Evolutionary conservation across 2,113 vertebrate genomes (phyloP).

Genomic region (Proterorhinus semilunaris): DNA sequence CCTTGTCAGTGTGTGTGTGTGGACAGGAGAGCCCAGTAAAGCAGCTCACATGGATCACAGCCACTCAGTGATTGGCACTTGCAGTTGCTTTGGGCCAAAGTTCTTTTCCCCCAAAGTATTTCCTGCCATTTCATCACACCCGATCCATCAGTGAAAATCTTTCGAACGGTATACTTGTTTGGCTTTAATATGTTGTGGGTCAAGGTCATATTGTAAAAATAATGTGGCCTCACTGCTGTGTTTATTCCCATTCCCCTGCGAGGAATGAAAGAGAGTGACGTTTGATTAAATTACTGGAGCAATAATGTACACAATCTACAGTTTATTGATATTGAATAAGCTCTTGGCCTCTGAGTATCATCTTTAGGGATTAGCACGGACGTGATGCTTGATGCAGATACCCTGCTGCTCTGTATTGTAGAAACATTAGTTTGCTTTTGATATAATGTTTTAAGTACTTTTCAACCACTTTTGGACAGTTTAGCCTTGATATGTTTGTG

Average conservation of each 20-base stretch:
- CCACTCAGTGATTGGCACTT: neutral
- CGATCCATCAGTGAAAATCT: neutral
- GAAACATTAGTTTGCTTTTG: neutral
- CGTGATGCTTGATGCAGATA: constrained; percentile 42
- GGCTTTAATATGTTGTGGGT: neutral
- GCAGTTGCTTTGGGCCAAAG: neutral
- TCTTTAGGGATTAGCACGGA: constrained; percentile 31
- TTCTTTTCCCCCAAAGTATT: neutral
- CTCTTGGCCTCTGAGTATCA: constrained; percentile 11
- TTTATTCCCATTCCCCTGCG: constrained; percentile 28
- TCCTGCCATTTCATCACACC: neutral
- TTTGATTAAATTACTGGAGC: constrained; percentile 3
- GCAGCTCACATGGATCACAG: neutral
- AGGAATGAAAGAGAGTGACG: constrained; percentile 13
- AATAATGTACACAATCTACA: constrained; percentile 39
- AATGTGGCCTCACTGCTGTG: constrained; percentile 2
- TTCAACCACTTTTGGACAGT: too few species aligned
- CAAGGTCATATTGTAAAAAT: constrained; percentile 3
- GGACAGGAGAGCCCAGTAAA: neutral
- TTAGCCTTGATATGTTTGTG: too few species aligned
- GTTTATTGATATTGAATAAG: constrained; percentile 22
- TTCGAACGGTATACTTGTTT: neutral
- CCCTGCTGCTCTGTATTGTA: constrained; percentile 17
- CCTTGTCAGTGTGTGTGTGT: neutral
- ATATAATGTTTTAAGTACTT: too few species aligned